A percentile compares a stretch with the other conserved stretches of the same genome.
Conservation (phyloP, 2,888 invertebrate species). For the Thalpophila matura region DNA sequence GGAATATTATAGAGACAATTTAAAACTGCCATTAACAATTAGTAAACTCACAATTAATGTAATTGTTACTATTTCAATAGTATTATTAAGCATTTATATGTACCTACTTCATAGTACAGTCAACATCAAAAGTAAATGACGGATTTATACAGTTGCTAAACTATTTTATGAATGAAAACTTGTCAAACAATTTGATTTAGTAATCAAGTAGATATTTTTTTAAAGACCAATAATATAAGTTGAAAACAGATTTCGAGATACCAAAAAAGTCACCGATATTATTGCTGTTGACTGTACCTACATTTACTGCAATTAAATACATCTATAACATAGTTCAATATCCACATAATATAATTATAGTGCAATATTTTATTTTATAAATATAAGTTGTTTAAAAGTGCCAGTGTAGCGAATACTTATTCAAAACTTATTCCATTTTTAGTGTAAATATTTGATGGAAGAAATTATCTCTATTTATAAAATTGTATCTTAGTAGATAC, state of each 20-base stretch:
- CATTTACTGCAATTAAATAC: constrained; percentile 13
- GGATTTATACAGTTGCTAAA: too few species aligned
- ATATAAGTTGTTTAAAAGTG: constrained; percentile 28
- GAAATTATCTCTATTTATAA: too few species aligned
- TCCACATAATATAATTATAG: constrained; percentile 30
- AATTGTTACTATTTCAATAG: constrained; percentile 11
- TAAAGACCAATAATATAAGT: too few species aligned
- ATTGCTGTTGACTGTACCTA: too few species aligned
- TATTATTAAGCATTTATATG: constrained; percentile 11
- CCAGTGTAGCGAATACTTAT: constrained; percentile 21
- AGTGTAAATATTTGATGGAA: too few species aligned
- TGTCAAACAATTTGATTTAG: too few species aligned
- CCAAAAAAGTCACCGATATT: too few species aligned
- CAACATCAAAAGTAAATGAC: too few species aligned
- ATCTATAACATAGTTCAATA: constrained; percentile 6
- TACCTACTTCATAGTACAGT: background rate
- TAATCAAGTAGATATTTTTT: too few species aligned
- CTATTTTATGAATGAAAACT: too few species aligned
- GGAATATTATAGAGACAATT: constrained; percentile 10
- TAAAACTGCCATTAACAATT: constrained; percentile 32
- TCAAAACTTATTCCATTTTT: background rate
- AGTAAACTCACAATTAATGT: constrained; percentile 10
- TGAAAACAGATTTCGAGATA: too few species aligned
- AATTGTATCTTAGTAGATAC: too few species aligned
- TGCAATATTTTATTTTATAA: constrained; percentile 31